Evolutionary conservation across 2,797 vertebrate genomes (phyloP), one percentile per base, ranked within the genome.

Genomic region (Netta rufina): DNA sequence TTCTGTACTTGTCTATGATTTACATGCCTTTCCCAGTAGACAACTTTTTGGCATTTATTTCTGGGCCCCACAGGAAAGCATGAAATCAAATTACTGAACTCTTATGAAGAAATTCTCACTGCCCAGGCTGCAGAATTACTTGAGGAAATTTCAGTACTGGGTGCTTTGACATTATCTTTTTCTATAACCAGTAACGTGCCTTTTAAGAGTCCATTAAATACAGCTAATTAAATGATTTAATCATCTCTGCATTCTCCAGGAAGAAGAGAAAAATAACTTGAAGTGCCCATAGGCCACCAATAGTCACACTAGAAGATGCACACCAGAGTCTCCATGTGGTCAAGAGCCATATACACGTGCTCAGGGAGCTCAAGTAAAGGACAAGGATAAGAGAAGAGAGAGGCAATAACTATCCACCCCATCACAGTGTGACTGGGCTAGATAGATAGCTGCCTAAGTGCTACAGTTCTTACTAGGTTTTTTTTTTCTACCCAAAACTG

Each of bases 1-100:
- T 87, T 80, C 69, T 80, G 7, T 49, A 38, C 9, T 87, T 83
- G 11, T 9, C 9, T 10, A 47, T 36, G 25, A 79, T 64, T 84
- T 75, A 2, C 27, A 36, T 61, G 43, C 2, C 81, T 85, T 85
- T 83, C 7, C 22, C 15, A 28, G 33, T 58, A 51, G 43, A 8
- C 2, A 58, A 27, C 7, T 36, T 92, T 45, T 36, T 33, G 17
- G 2, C 1, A 3, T 39, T 84, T 79, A 36, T 74, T 87, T 67
- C n/a, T 77, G 19, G 1, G 3, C 3, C 32, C 2, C 22, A 39
- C 3, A 65, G 6, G 15, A 74, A 2, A 84, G 2, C 13, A 36
- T 6, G 28, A 77, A 92, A 85, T 58, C 49, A 69, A 74, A 69
- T 76, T 67, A 72, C 6, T 10, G 41, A 10, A 18, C 3, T 45